Conservation (phyloP, 1,140 invertebrate species). For the Calliphora vicina region DNA sequence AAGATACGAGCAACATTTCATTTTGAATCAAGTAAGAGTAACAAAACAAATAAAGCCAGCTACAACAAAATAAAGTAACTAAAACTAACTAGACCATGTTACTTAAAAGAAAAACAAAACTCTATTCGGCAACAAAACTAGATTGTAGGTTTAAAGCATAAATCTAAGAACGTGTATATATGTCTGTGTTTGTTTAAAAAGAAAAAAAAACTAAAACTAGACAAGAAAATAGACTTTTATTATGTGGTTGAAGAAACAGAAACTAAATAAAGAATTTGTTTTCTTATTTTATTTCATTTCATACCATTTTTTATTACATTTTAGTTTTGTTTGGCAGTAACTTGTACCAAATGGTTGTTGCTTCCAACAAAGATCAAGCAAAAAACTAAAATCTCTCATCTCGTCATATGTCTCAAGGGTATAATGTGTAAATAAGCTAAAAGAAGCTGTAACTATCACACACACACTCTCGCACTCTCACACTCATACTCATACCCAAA, state of each 20-base stretch:
- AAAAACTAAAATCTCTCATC: background rate
- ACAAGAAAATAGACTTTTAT: slow-evolving; percentile 7
- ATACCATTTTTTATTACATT: background rate
- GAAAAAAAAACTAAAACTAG: background rate
- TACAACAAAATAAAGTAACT: no score
- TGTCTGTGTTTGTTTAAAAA: background rate
- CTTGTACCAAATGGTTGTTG: background rate
- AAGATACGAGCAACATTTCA: no score
- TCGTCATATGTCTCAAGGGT: slow-evolving; percentile 8
- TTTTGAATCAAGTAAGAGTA: no score
- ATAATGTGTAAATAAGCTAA: slow-evolving; percentile 15
- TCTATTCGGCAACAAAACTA: no score
- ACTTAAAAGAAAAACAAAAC: no score
- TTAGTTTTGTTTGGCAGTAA: background rate
- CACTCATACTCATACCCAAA: background rate
- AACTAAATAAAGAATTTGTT: background rate
- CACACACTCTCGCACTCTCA: background rate
- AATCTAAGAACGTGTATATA: no score
- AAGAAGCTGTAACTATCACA: background rate
- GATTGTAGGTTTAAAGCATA: no score
- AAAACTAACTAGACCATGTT: no score
- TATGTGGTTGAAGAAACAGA: background rate
- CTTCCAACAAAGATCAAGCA: background rate
- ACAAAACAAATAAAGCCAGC: no score
- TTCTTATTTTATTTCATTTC: background rate